Evolutionary conservation across 35 echinoderm and acorn worm species (phyloP).

Genomic region (Lytechinus pictus): DNA sequence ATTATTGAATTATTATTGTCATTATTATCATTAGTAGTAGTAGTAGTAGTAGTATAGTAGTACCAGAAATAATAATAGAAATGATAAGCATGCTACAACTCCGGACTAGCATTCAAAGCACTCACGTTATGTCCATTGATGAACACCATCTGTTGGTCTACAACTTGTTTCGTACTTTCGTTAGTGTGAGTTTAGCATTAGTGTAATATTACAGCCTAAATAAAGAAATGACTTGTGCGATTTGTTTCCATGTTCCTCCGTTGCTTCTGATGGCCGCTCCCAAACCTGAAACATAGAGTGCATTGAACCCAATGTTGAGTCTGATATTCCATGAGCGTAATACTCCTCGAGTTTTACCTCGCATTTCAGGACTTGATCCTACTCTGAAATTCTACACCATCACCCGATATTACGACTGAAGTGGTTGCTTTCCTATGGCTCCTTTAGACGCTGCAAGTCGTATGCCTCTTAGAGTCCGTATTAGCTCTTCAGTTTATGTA

Average conservation of each 20-base stretch:
- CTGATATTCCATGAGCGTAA: neutral
- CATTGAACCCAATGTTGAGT: neutral
- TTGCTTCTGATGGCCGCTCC: neutral
- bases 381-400: constrained; percentile 24
- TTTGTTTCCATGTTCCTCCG: neutral
- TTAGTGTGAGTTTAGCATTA: too few species aligned
- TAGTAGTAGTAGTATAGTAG: too few species aligned
- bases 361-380: constrained; percentile 12
- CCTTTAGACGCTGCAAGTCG: neutral
- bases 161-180: too few species aligned
- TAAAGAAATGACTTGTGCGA: neutral
- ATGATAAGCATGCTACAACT: too few species aligned
- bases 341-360: constrained; percentile 9
- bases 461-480: neutral
- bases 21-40: too few species aligned
- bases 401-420: constrained; percentile 28
- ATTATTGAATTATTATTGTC: too few species aligned
- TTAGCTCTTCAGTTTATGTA: neutral
- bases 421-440: constrained; percentile 41
- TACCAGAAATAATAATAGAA: too few species aligned
- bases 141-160: too few species aligned
- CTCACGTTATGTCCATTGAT: too few species aligned
- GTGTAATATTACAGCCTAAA: too few species aligned
- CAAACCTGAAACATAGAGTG: neutral
- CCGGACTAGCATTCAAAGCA: too few species aligned